Percentiles rank a stretch among this genome's conserved stretches.
Conservation (phyloP, 2,113 vertebrate genomes). For the Gobio gobio region DNA sequence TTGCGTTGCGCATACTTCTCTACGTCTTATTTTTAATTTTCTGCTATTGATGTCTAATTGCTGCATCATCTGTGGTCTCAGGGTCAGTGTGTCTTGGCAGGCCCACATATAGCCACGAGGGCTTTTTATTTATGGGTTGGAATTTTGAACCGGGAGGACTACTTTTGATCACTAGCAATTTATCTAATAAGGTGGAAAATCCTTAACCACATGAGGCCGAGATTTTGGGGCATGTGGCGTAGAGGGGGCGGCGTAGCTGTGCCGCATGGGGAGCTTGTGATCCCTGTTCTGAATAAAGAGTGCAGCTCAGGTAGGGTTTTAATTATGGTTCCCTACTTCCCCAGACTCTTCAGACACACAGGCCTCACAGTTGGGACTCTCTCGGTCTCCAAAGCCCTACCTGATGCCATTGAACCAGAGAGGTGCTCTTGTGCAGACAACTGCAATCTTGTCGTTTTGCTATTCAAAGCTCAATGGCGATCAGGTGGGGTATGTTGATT, state of each 20-base stretch:
- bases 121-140: constrained; percentile 45
- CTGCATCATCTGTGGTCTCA: constrained; percentile 50
- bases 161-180: constrained; percentile 31
- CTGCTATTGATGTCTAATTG: constrained; percentile 54
- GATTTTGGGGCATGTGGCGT: constrained; percentile 11
- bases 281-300: constrained; percentile 41
- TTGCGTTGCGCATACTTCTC: constrained; percentile 49
- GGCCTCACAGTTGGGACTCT: constrained; percentile 51
- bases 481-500: constrained; percentile 53
- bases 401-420: constrained; percentile 52
- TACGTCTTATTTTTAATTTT: constrained; percentile 48
- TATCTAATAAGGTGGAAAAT: constrained; percentile 58
- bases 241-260: constrained; percentile 40
- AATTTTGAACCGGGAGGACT: constrained; percentile 20
- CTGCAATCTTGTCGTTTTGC: constrained; percentile 32
- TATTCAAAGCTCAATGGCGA: constrained; percentile 28
- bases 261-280: constrained; percentile 24
- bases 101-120: constrained; percentile 31
- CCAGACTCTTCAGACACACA: constrained; percentile 47
- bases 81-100: constrained; percentile 47
- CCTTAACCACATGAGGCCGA: constrained; percentile 62
- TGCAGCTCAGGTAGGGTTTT: constrained; percentile 55
- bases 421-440: constrained; percentile 26
- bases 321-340: constrained; percentile 54
- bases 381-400: constrained; percentile 38